A percentile compares a stretch with the other conserved stretches of the same genome.
These are phyloP conservation scores for Pseudochirops corinnae DNA, from an alignment of 2,797 vertebrate genomes.

Conservation along the genomic window DNA sequence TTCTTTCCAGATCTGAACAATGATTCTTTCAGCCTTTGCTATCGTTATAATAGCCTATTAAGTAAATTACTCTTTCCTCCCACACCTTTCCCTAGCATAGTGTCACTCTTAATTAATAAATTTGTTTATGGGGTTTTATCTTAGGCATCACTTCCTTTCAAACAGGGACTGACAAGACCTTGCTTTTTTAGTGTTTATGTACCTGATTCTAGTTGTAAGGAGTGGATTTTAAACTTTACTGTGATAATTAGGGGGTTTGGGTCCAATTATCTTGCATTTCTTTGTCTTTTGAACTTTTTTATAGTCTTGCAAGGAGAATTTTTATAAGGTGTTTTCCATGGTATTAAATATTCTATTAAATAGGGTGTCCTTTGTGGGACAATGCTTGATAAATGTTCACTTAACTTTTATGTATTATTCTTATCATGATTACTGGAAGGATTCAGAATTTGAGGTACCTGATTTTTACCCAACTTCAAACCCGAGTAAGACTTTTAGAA, in stretches of 20 bases:
- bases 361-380: neutral
- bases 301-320: neutral
- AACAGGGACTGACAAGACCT: neutral
- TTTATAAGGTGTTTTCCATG: neutral
- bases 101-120: neutral
- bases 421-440: neutral
- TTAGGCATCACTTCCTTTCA: neutral
- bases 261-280: neutral
- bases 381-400: neutral
- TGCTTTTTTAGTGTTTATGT: neutral
- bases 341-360: neutral
- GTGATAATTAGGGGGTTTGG: neutral
- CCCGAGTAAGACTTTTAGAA: neutral
- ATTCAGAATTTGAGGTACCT: too few species aligned
- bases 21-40: neutral
- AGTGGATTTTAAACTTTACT: neutral
- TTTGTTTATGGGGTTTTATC: neutral
- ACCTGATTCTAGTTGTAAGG: neutral
- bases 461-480: neutral
- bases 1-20: neutral
- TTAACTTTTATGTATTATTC: neutral
- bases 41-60: neutral
- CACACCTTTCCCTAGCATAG: neutral
- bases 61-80: neutral
- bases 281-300: neutral